Evolutionary conservation across 2,113 vertebrate genomes (phyloP).

Genomic region (Mohoua ochrocephala): DNA sequence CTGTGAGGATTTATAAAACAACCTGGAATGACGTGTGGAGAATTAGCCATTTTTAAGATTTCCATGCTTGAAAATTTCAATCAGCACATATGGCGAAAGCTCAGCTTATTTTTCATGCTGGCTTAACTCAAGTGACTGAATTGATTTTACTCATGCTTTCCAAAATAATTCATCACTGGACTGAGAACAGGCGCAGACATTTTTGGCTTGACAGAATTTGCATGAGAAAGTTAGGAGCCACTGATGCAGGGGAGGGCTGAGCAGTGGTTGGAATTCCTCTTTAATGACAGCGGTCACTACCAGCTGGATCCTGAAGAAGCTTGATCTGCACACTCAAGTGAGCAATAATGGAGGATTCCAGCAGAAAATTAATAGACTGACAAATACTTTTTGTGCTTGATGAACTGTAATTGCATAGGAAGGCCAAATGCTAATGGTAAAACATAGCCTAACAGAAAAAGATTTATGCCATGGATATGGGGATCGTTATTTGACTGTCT

Average conservation of each 20-base stretch:
- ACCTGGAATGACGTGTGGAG: slow-evolving; percentile 14
- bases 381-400: slow-evolving; percentile 41
- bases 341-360: slow-evolving; percentile 47
- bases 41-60: slow-evolving; percentile 52
- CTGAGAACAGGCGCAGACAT: not conserved
- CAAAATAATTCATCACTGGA: slow-evolving; percentile 14
- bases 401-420: slow-evolving; percentile 58
- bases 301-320: slow-evolving; percentile 13
- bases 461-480: slow-evolving; percentile 27
- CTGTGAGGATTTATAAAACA: slow-evolving; percentile 25
- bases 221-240: not conserved
- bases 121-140: slow-evolving; percentile 33
- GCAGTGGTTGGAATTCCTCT: not conserved
- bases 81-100: not conserved
- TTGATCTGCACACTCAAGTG: slow-evolving; percentile 7
- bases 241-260: not conserved
- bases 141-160: slow-evolving; percentile 36
- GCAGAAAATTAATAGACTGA: slow-evolving; percentile 55
- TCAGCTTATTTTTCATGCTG: slow-evolving; percentile 28
- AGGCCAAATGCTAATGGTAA: slow-evolving; percentile 20
- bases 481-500: slow-evolving; percentile 19
- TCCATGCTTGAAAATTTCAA: slow-evolving; percentile 53
- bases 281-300: not conserved
- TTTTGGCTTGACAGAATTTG: slow-evolving; percentile 23
- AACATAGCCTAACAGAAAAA: not conserved